A percentile compares a stretch with the other conserved stretches of the same genome.
phyloP scores from a whole-genome alignment of 2,113 vertebrate species.

The Mungos mungo region DNA sequence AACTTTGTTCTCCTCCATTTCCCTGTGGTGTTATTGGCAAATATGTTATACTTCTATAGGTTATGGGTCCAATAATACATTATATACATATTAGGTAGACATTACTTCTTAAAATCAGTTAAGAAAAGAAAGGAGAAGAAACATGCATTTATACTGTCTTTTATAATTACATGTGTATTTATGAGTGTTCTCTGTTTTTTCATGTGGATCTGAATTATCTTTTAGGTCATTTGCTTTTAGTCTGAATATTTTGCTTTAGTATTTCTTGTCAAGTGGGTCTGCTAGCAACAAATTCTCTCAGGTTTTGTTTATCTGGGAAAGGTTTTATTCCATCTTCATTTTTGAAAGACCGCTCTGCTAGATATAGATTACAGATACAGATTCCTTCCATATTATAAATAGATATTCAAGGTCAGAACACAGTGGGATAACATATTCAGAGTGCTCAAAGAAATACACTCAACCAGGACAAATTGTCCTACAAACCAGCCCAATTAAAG shows the following conservation, averaged over 20 bases:
- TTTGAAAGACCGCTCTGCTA: background rate
- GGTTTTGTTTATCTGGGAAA: background rate
- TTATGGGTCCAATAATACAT: background rate
- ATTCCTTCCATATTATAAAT: background rate
- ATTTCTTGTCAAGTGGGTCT: background rate
- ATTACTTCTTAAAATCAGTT: background rate
- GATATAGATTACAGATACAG: background rate
- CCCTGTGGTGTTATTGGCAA: background rate
- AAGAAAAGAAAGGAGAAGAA: background rate
- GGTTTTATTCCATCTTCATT: background rate
- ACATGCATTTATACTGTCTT: background rate
- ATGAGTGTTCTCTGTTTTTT: background rate
- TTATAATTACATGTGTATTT: background rate
- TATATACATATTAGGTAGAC: background rate
- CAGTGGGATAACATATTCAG: background rate
- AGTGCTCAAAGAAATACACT: background rate
- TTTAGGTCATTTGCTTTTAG: background rate
- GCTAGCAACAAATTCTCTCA: background rate
- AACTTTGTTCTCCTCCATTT: background rate
- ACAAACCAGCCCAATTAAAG: background rate
- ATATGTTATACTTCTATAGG: background rate
- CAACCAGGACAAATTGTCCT: background rate
- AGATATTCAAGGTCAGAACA: background rate
- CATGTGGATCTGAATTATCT: background rate
- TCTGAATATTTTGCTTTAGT: background rate